Evolutionary conservation across 1,140 invertebrate genomes (phyloP), one percentile per base, ranked within the genome.

Genomic region (Carcinoscorpius rotundicauda): DNA sequence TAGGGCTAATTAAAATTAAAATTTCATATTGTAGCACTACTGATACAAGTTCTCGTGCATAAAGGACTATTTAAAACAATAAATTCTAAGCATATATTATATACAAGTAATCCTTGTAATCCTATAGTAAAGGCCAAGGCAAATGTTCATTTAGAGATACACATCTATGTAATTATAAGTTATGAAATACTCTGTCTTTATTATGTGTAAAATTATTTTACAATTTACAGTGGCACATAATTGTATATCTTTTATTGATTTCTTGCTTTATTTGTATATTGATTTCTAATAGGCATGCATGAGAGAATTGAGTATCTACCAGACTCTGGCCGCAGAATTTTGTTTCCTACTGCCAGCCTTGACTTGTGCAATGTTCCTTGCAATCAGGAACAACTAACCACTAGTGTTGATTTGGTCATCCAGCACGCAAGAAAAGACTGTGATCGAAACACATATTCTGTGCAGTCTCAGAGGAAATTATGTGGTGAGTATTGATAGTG

Each of bases 221-320:
- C 29, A 29, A 29, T 29, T 29, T 29, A 29, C 29, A 29, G 29
- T 2, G 29, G 2, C 29, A 29, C 29, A 29, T 29, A 29, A 29
- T 29, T 29, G 29, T 29, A 29, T 29, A 29, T 29, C 0, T 29
- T 29, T 29, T 29, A 2, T 29, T 29, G 51, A 50, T 50, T 64
- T 59, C 55, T 64, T 63, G 58, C 61, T 69, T 66, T 60, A 51
- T 71, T 71, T 4, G 75, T 77, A 91, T 29, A 29, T 29, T 2
- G 29, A 29, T 29, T 29, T 29, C 29, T 29, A 29, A 29, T 29
- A 78, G 91, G 88, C 51, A 84, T 96, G 53, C 89, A 89, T 0
- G 89, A 94, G 72, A 82, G 90, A 59, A 88, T 97, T 58, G 91
- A 95, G 77, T 97, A 97, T 75, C 87, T 86, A 3, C 91, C 93